Percentiles rank a stretch among this genome's conserved stretches.
Evolutionary conservation across 2,888 invertebrate genomes (phyloP).

Genomic region (Scaptomyza cyrtandrae): DNA sequence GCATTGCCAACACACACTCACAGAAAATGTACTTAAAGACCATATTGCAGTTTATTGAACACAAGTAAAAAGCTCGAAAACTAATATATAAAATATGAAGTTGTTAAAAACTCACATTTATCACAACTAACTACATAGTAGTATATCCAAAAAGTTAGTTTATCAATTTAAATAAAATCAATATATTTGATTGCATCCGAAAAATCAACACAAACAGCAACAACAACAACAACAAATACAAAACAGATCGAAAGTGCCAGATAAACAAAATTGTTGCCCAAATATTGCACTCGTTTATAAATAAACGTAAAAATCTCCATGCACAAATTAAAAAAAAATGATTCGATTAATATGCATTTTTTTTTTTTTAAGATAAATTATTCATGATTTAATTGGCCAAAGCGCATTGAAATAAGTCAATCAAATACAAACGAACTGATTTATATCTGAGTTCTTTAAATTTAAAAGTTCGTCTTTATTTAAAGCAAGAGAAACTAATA

Average conservation of each 20-base stretch:
- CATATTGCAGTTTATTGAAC: conserved; percentile 1
- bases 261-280: background rate
- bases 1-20: background rate
- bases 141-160: background rate
- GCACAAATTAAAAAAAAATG: background rate
- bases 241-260: background rate
- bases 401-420: background rate
- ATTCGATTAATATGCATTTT: background rate
- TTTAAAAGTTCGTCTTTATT: background rate
- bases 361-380: background rate
- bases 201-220: background rate
- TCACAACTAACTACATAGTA: background rate
- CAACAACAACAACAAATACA: no score
- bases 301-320: background rate
- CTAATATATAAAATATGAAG: background rate
- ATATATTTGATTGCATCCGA: background rate
- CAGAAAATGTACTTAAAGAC: background rate
- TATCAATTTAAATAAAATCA: conserved; percentile 6
- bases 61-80: background rate
- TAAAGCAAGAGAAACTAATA: background rate
- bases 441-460: background rate
- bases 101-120: background rate
- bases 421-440: background rate
- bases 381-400: background rate
- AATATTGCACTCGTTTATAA: background rate